These are phyloP conservation scores for Xenopus petersii DNA, from an alignment of 2,797 vertebrate species.

Conservation along the genomic window DNA sequence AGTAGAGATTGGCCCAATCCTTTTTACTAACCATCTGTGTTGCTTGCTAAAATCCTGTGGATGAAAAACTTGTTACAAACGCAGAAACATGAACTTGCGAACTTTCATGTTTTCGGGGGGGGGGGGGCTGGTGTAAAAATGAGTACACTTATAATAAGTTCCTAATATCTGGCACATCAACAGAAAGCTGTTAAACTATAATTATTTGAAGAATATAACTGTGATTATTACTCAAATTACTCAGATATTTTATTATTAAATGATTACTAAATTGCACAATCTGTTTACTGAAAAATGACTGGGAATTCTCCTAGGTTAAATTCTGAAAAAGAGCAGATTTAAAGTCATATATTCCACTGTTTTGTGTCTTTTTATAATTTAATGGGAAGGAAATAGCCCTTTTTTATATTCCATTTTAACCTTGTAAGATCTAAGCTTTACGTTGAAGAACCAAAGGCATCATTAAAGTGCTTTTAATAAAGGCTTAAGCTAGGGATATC, in stretches of 20 bases:
- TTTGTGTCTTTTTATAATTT: not conserved
- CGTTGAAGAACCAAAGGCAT: conserved; percentile 49
- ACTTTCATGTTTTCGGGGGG: too few relatives aligned
- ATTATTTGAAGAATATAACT: not conserved
- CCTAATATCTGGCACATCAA: not conserved
- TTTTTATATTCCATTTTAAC: not conserved
- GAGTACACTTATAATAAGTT: too few relatives aligned
- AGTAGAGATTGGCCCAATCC: conserved; percentile 21
- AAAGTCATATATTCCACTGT: not conserved
- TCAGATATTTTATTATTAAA: not conserved
- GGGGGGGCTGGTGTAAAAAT: too few relatives aligned
- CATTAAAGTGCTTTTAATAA: conserved; percentile 57
- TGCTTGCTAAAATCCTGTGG: conserved; percentile 3
- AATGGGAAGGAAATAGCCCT: too few relatives aligned
- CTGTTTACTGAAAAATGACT: too few relatives aligned
- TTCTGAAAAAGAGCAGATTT: too few relatives aligned
- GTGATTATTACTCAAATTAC: not conserved
- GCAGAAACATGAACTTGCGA: too few relatives aligned
- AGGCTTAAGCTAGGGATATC: conserved; percentile 52
- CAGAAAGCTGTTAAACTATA: not conserved
- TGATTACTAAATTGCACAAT: too few relatives aligned
- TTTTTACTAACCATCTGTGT: conserved; percentile 30
- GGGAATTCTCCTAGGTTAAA: too few relatives aligned
- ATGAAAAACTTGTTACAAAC: too few relatives aligned
- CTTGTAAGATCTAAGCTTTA: conserved; percentile 7